phyloP scores from a whole-genome alignment of 1,140 invertebrate genomes.

The Stenopsyche tienmushanensis region DNA sequence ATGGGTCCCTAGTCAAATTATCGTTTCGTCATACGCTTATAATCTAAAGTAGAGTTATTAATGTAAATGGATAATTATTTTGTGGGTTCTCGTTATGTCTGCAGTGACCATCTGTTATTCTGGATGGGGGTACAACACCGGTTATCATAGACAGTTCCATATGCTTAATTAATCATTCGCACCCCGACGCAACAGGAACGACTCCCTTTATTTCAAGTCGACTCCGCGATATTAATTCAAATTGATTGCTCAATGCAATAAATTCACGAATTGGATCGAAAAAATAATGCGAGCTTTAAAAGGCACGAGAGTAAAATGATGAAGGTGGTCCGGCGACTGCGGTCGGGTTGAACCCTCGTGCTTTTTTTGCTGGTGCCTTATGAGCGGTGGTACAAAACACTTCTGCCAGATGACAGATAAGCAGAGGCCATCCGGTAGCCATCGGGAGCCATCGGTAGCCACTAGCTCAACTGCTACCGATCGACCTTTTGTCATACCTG shows the following conservation, averaged over 20 bases:
- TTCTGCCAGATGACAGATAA: slow-evolving; percentile 27
- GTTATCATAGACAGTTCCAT: slow-evolving; percentile 13
- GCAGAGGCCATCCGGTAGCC: slow-evolving; percentile 18
- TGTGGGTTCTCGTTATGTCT: slow-evolving; percentile 9
- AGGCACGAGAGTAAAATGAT: too few relatives aligned
- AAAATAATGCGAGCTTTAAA: too few relatives aligned
- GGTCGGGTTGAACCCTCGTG: neutral
- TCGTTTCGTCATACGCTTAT: slow-evolving; percentile 7
- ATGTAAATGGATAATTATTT: slow-evolving; percentile 37
- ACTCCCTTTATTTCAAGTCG: neutral
- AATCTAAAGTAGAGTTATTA: slow-evolving; percentile 36
- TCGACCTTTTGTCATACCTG: neutral
- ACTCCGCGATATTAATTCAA: neutral
- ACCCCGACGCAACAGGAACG: neutral
- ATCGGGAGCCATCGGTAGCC: slow-evolving; percentile 11
- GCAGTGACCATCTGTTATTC: slow-evolving; percentile 25
- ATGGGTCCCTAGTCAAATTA: neutral
- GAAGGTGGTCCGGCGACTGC: too few relatives aligned
- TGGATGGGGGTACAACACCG: slow-evolving; percentile 3
- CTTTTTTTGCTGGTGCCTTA: slow-evolving; percentile 8
- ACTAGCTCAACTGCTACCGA: slow-evolving; percentile 10
- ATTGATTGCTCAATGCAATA: too few relatives aligned
- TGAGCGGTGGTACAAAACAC: slow-evolving; percentile 12
- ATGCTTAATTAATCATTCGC: slow-evolving; percentile 24
- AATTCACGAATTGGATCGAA: too few relatives aligned